Conservation (phyloP, 2,797 vertebrate species). For the Eospalax fontanierii region DNA sequence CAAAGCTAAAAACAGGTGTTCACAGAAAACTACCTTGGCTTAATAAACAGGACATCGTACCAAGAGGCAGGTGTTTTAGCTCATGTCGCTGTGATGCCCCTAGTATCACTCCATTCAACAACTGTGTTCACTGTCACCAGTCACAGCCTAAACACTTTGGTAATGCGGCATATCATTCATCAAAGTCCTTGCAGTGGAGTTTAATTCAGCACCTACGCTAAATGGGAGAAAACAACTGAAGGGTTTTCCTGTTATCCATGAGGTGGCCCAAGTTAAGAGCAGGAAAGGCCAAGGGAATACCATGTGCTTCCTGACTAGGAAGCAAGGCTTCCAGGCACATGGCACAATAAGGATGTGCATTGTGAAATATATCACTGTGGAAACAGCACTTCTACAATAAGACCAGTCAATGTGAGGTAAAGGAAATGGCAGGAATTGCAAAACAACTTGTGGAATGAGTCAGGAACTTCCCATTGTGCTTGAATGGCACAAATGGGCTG, state of each 20-base stretch:
- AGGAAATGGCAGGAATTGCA: constrained; percentile 70
- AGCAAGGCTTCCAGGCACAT: constrained; percentile 87
- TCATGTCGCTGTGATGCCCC: background rate
- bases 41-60: background rate
- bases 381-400: constrained; percentile 73
- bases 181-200: constrained; percentile 33
- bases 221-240: constrained; percentile 84
- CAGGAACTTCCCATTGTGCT: constrained; percentile 72
- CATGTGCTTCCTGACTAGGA: constrained; percentile 88
- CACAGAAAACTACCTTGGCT: background rate
- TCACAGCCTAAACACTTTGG: background rate
- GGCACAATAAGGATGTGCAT: constrained; percentile 68
- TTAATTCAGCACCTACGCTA: constrained; percentile 56
- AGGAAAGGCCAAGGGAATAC: constrained; percentile 88
- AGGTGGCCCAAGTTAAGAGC: constrained; percentile 80
- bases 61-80: background rate
- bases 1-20: constrained; percentile 28
- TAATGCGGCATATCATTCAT: background rate
- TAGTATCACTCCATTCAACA: background rate
- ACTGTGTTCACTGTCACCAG: constrained; percentile 20
- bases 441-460: constrained; percentile 65
- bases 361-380: constrained; percentile 72
- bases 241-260: constrained; percentile 83
- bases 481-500: constrained; percentile 42
- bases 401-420: constrained; percentile 75